Evolutionary conservation across 2,113 vertebrate genomes (phyloP), one percentile per base, ranked within the genome.

Genomic region (Oncorhynchus kisutch): DNA sequence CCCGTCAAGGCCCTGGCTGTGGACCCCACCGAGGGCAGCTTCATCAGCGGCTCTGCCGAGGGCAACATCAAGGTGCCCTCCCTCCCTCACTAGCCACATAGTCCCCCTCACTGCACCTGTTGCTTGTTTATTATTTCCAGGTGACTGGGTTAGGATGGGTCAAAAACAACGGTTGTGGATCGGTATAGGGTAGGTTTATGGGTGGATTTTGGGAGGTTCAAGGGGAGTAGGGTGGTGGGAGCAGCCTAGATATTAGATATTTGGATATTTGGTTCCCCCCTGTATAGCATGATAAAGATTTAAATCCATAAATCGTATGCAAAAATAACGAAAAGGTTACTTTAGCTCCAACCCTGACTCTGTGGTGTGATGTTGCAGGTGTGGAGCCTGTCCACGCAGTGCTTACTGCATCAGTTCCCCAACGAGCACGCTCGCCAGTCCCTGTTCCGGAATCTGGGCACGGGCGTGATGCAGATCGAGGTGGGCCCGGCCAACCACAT

Each of bases 391-490:
- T 88, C 92, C 78, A 92, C 94, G 0, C 96, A 96, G 83, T 84
- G 69, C 75, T 92, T 95, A 83, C 94, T 99, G 86, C 96, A 97
- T 85, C 93, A 91, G 70, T 99, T 99, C 78, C 90, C 94, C 29
- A 98, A 91, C 45, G 98, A 99, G 74, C 98, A 99, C 86, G 93
- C 96, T 34, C 96, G 97, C 57, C 98, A 99, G 85, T 99, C 98
- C 69, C 92, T 99, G 86, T 99, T 99, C 94, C 94, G 98, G 83
- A 99, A 99, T 92, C 96, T 99, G 49, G 98, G 98, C 84, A 99
- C 97, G 0, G 98, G 97, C 48, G 97, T 99, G 80, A 99, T 99
- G 97, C 98, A 99, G 85, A 94, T 99, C 66, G 97, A 99, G 85
- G 95, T 94, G 77, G 97, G 95, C 27, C 96, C 96, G 59, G 86